phyloP scores from a whole-genome alignment of 2,888 invertebrate species.

The Tethea ocularis region DNA sequence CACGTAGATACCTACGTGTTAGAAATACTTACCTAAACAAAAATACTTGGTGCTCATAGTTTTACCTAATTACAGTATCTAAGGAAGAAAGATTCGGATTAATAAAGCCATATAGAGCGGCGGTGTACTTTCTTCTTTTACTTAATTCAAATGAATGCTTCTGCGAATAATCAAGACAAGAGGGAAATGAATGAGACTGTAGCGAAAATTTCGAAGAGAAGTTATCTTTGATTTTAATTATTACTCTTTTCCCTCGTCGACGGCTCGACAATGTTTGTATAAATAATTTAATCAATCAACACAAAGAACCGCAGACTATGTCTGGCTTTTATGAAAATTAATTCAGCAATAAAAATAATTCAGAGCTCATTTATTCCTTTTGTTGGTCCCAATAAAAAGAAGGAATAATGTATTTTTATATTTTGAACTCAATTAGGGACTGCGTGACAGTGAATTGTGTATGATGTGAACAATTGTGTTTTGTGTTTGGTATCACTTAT shows the following conservation, averaged over 20 bases:
- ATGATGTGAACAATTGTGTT: no score
- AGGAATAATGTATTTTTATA: no score
- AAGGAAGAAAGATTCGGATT: background rate
- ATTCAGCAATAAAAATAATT: background rate
- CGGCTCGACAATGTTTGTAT: background rate
- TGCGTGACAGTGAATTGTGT: no score
- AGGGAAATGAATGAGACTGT: background rate
- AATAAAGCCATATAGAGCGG: background rate
- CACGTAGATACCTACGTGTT: background rate
- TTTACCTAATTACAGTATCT: background rate
- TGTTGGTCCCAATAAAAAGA: background rate
- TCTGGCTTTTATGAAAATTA: conserved; percentile 2
- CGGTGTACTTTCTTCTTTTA: background rate
- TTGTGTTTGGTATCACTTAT: no score
- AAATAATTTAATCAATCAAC: conserved; percentile 3
- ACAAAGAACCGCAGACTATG: background rate
- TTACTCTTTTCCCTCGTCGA: background rate
- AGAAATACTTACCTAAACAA: background rate
- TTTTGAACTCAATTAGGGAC: no score
- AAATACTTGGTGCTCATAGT: background rate
- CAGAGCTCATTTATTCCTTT: background rate
- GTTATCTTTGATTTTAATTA: conserved; percentile 1
- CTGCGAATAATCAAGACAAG: background rate
- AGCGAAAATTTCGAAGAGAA: background rate
- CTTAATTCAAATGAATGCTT: background rate